These are phyloP conservation scores for Azorinus chamasolen DNA, from an alignment of 2,888 invertebrate genomes.

Conservation along the genomic window DNA sequence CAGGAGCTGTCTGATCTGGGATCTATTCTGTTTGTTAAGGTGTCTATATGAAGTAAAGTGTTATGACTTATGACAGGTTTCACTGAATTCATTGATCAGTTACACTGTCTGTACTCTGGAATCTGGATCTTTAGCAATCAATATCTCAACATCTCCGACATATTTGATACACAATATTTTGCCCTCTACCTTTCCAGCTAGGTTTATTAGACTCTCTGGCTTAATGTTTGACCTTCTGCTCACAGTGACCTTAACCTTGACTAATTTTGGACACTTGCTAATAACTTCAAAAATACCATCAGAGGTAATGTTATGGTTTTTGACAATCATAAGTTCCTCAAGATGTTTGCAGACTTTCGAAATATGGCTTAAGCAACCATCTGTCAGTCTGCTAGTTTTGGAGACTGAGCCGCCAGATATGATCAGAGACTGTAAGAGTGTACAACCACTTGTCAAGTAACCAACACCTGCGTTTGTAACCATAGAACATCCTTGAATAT, in stretches of 20 bases:
- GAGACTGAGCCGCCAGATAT: conserved; percentile 65
- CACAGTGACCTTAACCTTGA: conserved; percentile 20
- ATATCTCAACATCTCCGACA: conserved; percentile 28
- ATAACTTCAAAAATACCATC: conserved; percentile 49
- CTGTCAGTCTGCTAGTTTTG: conserved; percentile 60
- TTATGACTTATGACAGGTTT: too few relatives aligned
- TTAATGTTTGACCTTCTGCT: conserved; percentile 37
- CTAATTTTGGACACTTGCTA: conserved; percentile 39
- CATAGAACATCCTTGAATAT: conserved; percentile 66
- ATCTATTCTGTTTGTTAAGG: too few relatives aligned
- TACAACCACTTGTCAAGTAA: conserved; percentile 56
- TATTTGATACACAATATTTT: conserved; percentile 41
- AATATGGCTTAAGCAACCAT: conserved; percentile 55
- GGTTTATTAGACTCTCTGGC: conserved; percentile 27
- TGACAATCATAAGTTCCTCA: conserved; percentile 44
- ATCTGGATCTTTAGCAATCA: conserved; percentile 25
- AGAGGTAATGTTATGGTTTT: conserved; percentile 53
- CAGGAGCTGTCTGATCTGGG: too few relatives aligned
- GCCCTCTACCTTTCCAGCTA: conserved; percentile 30
- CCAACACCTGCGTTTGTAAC: conserved; percentile 67
- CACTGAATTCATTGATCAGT: too few relatives aligned
- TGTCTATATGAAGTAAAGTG: too few relatives aligned
- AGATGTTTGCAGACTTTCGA: conserved; percentile 55
- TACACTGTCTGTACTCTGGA: too few relatives aligned
- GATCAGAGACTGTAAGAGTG: conserved; percentile 53